These are phyloP conservation scores for Bungarus multicinctus DNA, from an alignment of 2,113 vertebrate genomes.

Conservation along the genomic window DNA sequence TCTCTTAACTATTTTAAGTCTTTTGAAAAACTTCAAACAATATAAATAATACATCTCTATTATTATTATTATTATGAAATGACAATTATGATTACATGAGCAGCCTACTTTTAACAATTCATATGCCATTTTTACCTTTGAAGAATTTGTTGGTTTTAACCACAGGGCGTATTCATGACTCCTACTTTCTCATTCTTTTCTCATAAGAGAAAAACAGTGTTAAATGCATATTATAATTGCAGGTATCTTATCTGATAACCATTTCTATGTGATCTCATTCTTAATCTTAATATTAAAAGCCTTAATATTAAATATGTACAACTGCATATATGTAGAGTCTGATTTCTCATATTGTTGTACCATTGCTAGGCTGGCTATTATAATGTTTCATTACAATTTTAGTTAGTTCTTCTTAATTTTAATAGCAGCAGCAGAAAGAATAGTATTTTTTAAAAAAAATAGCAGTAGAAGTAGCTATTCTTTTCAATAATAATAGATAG, in stretches of 20 bases:
- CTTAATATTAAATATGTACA: neutral
- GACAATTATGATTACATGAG: neutral
- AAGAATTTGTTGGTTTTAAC: neutral
- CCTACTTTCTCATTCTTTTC: neutral
- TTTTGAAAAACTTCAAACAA: slow-evolving; percentile 6
- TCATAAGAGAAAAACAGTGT: neutral
- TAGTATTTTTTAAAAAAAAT: neutral
- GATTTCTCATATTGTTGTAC: neutral
- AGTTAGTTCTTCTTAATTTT: neutral
- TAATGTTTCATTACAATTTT: neutral
- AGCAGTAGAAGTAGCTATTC: neutral
- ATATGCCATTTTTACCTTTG: neutral
- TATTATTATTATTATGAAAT: neutral
- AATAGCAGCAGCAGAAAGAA: neutral
- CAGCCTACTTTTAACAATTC: neutral
- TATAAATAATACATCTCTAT: neutral
- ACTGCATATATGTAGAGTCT: neutral
- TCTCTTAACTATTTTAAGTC: slow-evolving; percentile 35
- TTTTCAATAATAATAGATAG: neutral
- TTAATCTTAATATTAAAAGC: neutral
- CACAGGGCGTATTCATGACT: neutral
- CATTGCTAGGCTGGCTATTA: neutral
- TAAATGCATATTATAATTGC: neutral
- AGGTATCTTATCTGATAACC: neutral
- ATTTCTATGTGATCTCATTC: neutral